Evolutionary conservation across 2,113 vertebrate genomes (phyloP).

Genomic region (Ceuthmochares aereus): DNA sequence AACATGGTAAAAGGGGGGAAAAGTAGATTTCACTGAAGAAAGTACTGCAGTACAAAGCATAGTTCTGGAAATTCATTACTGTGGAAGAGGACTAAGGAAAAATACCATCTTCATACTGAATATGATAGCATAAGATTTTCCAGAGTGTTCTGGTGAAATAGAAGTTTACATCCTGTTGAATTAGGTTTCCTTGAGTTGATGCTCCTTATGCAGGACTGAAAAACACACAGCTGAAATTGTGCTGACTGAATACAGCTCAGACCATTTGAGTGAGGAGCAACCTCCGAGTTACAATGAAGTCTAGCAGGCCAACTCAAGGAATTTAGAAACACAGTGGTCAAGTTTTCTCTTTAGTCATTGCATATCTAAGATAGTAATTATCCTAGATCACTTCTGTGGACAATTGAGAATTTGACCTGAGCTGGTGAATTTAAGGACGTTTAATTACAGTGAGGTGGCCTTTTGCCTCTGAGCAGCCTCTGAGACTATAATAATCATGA

Average conservation of each 20-base stretch:
- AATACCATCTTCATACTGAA: not conserved
- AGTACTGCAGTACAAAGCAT: not conserved
- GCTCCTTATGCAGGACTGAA: not conserved
- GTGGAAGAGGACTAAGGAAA: not conserved
- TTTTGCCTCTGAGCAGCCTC: not conserved
- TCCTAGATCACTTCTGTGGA: not conserved
- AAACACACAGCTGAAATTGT: not conserved
- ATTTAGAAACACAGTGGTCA: not conserved
- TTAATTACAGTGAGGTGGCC: not conserved
- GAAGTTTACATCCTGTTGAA: not conserved
- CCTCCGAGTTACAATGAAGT: not conserved
- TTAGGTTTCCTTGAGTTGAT: not conserved
- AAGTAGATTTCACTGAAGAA: not conserved
- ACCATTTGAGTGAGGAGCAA: not conserved
- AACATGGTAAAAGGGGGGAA: not conserved
- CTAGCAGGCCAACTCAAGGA: not conserved
- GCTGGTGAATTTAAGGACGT: not conserved
- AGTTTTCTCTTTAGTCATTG: not conserved
- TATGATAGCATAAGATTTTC: not conserved
- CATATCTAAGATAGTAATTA: not conserved
- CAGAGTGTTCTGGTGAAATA: not conserved
- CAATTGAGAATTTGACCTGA: not conserved
- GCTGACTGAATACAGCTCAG: not conserved
- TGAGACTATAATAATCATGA: not conserved
- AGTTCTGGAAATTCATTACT: not conserved